Base-by-base conservation (phyloP, 2,113 vertebrate genomes). In the Butorides virescens region DNA sequence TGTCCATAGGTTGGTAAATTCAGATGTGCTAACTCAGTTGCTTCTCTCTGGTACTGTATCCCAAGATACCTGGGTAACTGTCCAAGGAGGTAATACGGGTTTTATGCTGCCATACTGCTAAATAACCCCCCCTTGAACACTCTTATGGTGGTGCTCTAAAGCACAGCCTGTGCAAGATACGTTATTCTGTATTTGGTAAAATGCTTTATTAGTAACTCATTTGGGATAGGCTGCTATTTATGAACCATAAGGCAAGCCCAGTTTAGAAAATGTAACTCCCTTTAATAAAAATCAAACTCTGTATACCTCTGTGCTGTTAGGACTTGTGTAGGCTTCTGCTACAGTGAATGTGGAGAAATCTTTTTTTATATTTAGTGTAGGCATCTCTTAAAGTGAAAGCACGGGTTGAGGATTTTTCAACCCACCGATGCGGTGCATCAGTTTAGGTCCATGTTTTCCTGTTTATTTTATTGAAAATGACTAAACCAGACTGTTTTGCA, bases 191-290 rank as follows among this genome's bases (percentile, higher is more conserved):
- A 65, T 74, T 81, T 37, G 13, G 27, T 44, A 25, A 75, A 94
- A 84, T 39, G 36, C 59, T 81, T 88, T 75, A 59, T 93, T 77
- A 82, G 30, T 66, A 88, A 93, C 55, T 80, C 46, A 72, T 70
- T 81, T 84, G 65, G 80, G 53, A 77, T 86, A 56, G 89, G 68
- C 63, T 80, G 49, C 47, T 80, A 37, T 46, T 93, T 73, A 61
- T 66, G 80, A 73, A 63, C 39, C 25, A 17, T 42, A 80, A 79
- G 62, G 58, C 59, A 79, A 67, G 16, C 23, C 50, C 11, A 34
- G 14, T 65, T 47, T 70, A 62, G 49, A 80, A 74, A 72, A 68
- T 44, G 17, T 61, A 70, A 4, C 44, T 84, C 27, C 32, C 14
- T 72, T 29, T 50, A 68, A 65, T 61, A 71, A 82, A 74, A 63